phyloP scores from a whole-genome alignment of 2,113 vertebrate genomes.

The Odontophorus gujanensis region DNA sequence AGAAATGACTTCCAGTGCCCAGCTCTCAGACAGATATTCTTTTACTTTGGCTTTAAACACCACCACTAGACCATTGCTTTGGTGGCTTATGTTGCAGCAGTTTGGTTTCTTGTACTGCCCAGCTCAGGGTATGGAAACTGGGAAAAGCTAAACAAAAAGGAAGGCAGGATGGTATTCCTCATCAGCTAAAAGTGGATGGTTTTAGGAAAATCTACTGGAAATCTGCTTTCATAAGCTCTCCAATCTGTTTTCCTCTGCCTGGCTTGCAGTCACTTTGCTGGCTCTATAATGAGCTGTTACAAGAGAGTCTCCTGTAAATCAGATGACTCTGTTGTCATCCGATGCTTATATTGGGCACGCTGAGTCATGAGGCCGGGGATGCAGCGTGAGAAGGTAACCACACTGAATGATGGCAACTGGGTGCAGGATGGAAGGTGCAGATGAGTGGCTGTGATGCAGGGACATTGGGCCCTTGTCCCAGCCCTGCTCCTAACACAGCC shows the following conservation, averaged over 20 bases:
- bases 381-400: slow-evolving; percentile 50
- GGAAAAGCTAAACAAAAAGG: not conserved
- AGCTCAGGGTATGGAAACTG: not conserved
- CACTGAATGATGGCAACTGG: not conserved
- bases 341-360: slow-evolving; percentile 48
- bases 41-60: not conserved
- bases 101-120: not conserved
- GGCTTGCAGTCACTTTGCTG: slow-evolving; percentile 21
- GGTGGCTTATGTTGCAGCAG: not conserved
- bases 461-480: not conserved
- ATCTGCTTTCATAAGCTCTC: slow-evolving; percentile 16
- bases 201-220: not conserved
- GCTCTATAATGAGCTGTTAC: slow-evolving; percentile 36
- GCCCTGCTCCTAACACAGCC: not conserved
- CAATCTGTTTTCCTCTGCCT: not conserved
- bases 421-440: rapidly evolving
- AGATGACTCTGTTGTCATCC: slow-evolving; percentile 74
- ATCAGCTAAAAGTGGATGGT: not conserved
- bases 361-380: slow-evolving; percentile 68
- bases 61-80: not conserved
- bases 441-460: not conserved
- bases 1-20: not conserved
- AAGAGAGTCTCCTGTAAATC: slow-evolving; percentile 70
- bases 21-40: not conserved
- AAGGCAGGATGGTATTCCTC: not conserved